A percentile compares a stretch with the other conserved stretches of the same genome.
Conservation (phyloP, 2,113 vertebrate genomes). For the Notechis scutatus region DNA sequence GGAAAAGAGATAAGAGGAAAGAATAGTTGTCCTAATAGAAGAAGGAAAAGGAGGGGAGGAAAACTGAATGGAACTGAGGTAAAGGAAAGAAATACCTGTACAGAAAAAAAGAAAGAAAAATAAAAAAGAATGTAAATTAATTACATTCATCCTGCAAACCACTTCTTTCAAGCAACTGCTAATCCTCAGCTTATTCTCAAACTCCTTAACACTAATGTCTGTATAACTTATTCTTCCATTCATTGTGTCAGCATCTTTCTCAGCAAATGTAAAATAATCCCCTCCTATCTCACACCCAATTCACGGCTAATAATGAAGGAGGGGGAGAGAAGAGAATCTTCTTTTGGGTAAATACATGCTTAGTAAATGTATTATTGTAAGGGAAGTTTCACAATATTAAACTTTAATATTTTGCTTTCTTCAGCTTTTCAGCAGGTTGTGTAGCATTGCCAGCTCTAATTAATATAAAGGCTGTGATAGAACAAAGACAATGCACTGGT, state of each 20-base stretch:
- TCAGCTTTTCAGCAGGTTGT: conserved; percentile 83
- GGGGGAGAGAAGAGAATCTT: not conserved
- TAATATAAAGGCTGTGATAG: conserved; percentile 85
- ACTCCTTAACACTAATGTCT: not conserved
- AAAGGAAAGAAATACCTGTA: not conserved
- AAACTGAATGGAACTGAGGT: not conserved
- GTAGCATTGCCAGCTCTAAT: conserved; percentile 82
- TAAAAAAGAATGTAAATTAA: not conserved
- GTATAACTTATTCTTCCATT: not conserved
- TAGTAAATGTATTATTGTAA: not conserved
- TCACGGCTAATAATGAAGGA: not conserved
- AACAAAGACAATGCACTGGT: conserved; percentile 83
- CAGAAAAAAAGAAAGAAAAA: not conserved
- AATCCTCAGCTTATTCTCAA: not conserved
- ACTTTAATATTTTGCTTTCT: conserved; percentile 33
- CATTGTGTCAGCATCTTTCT: not conserved
- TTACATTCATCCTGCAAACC: not conserved
- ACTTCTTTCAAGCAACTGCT: not conserved
- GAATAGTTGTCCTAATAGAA: not conserved
- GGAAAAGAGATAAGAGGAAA: not conserved
- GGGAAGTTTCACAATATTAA: not conserved
- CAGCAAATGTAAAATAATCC: not conserved
- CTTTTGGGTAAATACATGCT: not conserved
- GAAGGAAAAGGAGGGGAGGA: not conserved
- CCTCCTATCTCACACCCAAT: not conserved